phyloP scores from a whole-genome alignment of 2,888 invertebrate genomes.

The Hemithea aestivaria region DNA sequence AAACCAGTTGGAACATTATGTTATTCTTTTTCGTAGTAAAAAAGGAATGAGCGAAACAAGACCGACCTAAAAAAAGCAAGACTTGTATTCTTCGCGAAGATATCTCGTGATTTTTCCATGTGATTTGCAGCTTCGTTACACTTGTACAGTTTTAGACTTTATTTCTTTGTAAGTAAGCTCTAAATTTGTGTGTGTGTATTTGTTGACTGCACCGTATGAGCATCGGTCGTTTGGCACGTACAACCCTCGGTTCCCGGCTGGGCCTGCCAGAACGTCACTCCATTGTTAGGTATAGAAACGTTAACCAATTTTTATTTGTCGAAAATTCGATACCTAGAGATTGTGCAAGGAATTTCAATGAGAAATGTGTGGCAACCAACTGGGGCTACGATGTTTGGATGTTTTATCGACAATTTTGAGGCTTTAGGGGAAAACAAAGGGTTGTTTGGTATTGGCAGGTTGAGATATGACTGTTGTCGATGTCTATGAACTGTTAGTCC shows the following conservation, averaged over 20 bases:
- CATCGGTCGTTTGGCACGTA: slow-evolving; percentile 52
- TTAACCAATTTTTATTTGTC: slow-evolving; percentile 50
- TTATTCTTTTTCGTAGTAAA: slow-evolving; percentile 8
- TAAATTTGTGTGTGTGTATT: slow-evolving; percentile 11
- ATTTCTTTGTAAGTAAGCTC: slow-evolving; percentile 6
- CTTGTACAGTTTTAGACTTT: slow-evolving; percentile 14
- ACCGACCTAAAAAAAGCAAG: slow-evolving; percentile 6
- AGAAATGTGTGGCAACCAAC: slow-evolving; percentile 8
- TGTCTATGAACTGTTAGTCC: no score
- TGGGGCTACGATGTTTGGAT: slow-evolving; percentile 3
- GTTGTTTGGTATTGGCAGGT: no score
- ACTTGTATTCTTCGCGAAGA: slow-evolving; percentile 18
- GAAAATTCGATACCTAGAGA: slow-evolving; percentile 30
- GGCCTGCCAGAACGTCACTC: slow-evolving; percentile 44
- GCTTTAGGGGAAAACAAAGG: background rate
- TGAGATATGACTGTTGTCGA: no score
- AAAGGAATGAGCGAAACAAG: slow-evolving; percentile 7
- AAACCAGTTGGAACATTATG: slow-evolving; percentile 9
- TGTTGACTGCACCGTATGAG: slow-evolving; percentile 13
- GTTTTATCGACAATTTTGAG: slow-evolving; percentile 2
- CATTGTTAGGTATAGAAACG: slow-evolving; percentile 43
- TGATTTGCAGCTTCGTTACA: slow-evolving; percentile 22
- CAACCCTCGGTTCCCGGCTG: slow-evolving; percentile 25
- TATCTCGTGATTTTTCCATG: slow-evolving; percentile 31
- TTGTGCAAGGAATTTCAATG: slow-evolving; percentile 14